Evolutionary conservation across 1,140 invertebrate genomes (phyloP), one percentile per base, ranked within the genome.

Genomic region (Augochlora pura): DNA sequence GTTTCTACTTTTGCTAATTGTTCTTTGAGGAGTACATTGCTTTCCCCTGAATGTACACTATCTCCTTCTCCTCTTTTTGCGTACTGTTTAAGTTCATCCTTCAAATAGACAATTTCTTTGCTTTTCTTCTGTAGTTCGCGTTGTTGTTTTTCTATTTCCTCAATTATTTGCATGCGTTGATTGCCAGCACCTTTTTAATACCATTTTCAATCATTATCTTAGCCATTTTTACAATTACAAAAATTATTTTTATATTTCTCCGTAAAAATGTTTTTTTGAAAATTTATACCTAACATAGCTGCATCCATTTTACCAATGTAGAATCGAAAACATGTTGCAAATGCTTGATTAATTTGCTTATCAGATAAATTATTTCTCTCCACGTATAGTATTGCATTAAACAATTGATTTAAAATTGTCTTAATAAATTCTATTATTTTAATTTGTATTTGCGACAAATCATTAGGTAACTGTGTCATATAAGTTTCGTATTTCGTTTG

Each of bases 201-300:
- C 39, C 57, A 39, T 71, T 69, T 80, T 16, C 25, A 39, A 64
- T 9, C 18, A 42, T 23, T 42, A 42, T n/a, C 18, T 32, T 16
- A 57, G 6, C 3, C 38, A 38, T 63, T 38, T 63, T 42, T 8
- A 18, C 21, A 21, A 32, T 21, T 12, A 57, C 16, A 38, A 1
- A 18, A 60, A 25, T 42, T 25, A 38, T 70, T 71, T 39, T 39
- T 2, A 39, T 57, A n/a, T 57, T 9, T 16, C 23, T n/a, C 18
- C 4, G 49, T 32, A 14, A 52, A 52, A 10, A 52, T 16, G 12
- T 21, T 54, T 21, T 32, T 1, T 27, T 59, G 62, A 27, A 39
- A 52, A 64, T 7, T 60, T 54, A 46, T 82, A 87, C 87, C 84
- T 87, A 86, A 74, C 57, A 88, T 42, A 7, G n/a, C 54, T 32